Evolutionary conservation across 2,888 invertebrate genomes (phyloP).

Genomic region (Gastracanthus pulcherrimus): DNA sequence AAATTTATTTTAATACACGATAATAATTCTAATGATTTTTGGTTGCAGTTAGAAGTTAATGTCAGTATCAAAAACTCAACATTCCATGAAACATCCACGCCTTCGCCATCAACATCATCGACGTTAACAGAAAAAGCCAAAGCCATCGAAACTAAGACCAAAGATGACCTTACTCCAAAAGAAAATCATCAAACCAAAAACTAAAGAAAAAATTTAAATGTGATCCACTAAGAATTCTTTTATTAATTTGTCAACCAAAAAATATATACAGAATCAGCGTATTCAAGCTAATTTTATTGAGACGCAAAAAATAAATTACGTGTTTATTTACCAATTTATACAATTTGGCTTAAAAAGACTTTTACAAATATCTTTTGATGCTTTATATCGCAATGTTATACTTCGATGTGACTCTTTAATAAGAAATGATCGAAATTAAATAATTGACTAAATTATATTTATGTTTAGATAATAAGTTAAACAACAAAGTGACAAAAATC

Average conservation of each 20-base stretch:
- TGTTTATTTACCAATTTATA: neutral
- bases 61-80: slow-evolving; percentile 46
- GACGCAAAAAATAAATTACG: neutral
- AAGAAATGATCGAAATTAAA: neutral
- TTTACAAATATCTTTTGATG: neutral
- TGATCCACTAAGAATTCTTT: neutral
- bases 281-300: neutral
- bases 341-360: neutral
- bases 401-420: neutral
- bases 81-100: neutral
- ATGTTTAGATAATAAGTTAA: neutral
- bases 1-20: neutral
- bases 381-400: neutral
- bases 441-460: neutral
- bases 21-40: neutral
- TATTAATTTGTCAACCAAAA: neutral
- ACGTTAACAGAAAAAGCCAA: neutral
- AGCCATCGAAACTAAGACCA: neutral
- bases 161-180: neutral
- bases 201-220: neutral
- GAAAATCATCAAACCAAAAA: neutral
- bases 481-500: neutral
- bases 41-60: slow-evolving; percentile 48
- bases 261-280: neutral
- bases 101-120: neutral